phyloP scores from a whole-genome alignment of 2,113 vertebrate species.

The Balaenoptera acutorostrata region DNA sequence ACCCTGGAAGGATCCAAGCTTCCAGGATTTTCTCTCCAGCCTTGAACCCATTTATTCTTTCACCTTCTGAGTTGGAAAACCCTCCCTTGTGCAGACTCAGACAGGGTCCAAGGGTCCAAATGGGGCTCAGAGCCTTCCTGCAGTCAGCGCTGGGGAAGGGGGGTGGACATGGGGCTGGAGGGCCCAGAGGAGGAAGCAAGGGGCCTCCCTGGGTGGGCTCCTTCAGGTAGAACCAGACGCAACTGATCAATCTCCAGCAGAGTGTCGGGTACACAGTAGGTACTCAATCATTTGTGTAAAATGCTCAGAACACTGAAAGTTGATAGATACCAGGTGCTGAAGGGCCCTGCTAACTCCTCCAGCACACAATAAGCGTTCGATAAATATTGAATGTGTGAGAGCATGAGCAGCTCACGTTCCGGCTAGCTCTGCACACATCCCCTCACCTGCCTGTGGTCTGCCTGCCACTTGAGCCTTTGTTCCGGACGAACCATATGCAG shows the following conservation, averaged over 20 bases:
- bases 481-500: neutral
- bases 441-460: neutral
- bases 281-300: neutral
- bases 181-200: neutral
- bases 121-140: neutral
- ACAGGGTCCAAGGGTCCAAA: neutral
- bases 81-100: neutral
- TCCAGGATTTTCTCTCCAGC: neutral
- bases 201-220: neutral
- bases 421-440: neutral
- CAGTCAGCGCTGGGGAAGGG: neutral
- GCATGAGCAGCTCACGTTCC: neutral
- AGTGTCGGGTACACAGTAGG: neutral
- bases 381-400: neutral
- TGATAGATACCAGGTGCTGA: neutral
- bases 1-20: neutral
- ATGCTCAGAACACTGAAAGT: neutral
- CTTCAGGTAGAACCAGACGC: neutral
- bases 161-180: neutral
- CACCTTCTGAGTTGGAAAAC: neutral
- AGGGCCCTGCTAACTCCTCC: neutral
- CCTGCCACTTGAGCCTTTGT: neutral
- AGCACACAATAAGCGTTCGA: neutral
- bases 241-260: neutral
- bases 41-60: neutral